These are phyloP conservation scores for Lithobius niger DNA, from an alignment of 1,140 invertebrate genomes.

Conservation along the genomic window DNA sequence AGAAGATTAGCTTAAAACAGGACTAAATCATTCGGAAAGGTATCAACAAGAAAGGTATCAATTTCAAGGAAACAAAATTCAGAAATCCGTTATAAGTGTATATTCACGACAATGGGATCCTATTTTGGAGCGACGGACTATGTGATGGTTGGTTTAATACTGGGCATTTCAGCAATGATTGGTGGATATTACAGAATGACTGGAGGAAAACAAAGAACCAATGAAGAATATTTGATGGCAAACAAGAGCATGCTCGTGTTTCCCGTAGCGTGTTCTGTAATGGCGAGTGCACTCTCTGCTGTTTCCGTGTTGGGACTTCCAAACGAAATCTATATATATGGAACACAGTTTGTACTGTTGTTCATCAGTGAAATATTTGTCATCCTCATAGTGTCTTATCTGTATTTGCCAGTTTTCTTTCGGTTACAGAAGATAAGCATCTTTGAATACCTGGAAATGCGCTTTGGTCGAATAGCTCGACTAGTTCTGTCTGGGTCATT, in stretches of 20 bases:
- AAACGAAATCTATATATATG: slow-evolving; percentile 67
- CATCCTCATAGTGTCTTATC: slow-evolving; percentile 60
- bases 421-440: too few relatives aligned
- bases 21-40: too few relatives aligned
- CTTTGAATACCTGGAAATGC: too few relatives aligned
- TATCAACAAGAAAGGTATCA: too few relatives aligned
- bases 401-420: slow-evolving; percentile 81
- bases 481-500: too few relatives aligned
- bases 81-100: too few relatives aligned
- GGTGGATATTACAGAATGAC: slow-evolving; percentile 70
- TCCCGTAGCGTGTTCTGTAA: slow-evolving; percentile 71
- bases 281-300: slow-evolving; percentile 91
- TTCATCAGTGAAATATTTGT: slow-evolving; percentile 69
- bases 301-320: slow-evolving; percentile 79
- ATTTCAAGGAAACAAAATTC: too few relatives aligned
- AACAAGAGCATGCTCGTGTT: slow-evolving; percentile 58
- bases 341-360: slow-evolving; percentile 68
- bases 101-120: neutral
- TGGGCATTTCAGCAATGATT: slow-evolving; percentile 50
- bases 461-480: too few relatives aligned
- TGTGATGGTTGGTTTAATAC: slow-evolving; percentile 43
- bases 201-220: slow-evolving; percentile 72
- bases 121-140: slow-evolving; percentile 38
- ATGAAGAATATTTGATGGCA: slow-evolving; percentile 68
- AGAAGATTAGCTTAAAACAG: too few relatives aligned